Base-by-base conservation (phyloP, 2,797 vertebrate genomes). In the Pangasius krempfi region DNA sequence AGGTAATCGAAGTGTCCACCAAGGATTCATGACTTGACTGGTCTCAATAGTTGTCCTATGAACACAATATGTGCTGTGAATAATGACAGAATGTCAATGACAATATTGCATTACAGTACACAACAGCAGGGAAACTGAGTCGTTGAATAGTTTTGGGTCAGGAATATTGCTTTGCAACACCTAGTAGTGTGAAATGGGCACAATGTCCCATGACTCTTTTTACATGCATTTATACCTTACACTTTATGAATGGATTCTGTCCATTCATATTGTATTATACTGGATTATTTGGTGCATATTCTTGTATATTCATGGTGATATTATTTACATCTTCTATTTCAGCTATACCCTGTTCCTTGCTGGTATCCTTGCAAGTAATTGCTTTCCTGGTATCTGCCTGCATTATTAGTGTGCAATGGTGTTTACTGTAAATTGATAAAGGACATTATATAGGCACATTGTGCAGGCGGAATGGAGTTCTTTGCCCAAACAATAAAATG, bases 351-450 rank as follows among this genome's bases (percentile, higher is more conserved):
- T 94, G 94, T 94, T 94, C 91, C 93, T 87, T 91, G 93, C 56
- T 79, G 58, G 20, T 86, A 78, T 86, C 94, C 90, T 89, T 85
- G 52, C 90, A 95, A 94, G 93, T 95, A 96, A 96, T 95, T 95
- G 94, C 94, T 94, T 94, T 92, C 93, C 92, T 92, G 93, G 92
- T 96, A 95, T 96, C 94, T 94, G 91, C 91, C 92, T 93, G 92
- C 93, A 94, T 95, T 95, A 95, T 96, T 94, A 90, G 93, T 93
- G 92, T 76, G 78, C 92, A 93, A 93, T 94, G 93, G 92, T 94
- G 95, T 95, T 95, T 95, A 94, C 94, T 93, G 93, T 94, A 94
- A 94, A 95, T 94, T 95, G 95, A 96, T 96, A 95, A 95, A 95
- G 92, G 91, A 94, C 93, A 95, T 95, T 94, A 95, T 94, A 93